phyloP scores from a whole-genome alignment of 1,140 invertebrate genomes.

The Steinernema khuongi region DNA sequence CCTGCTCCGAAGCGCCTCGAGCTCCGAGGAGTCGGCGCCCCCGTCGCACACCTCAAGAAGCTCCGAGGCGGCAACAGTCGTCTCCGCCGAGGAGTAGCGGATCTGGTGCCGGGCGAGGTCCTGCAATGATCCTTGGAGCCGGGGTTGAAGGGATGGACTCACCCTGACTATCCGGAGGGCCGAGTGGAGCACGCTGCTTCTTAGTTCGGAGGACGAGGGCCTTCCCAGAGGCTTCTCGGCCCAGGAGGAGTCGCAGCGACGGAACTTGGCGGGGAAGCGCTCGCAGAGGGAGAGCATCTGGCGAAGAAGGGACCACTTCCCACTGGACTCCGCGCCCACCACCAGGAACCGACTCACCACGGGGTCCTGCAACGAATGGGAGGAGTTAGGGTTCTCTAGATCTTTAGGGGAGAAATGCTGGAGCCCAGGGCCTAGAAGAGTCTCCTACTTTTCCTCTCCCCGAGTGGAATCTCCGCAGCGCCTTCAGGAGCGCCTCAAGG shows the following conservation, averaged over 20 bases:
- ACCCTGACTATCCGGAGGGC: background rate
- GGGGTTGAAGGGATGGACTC: background rate
- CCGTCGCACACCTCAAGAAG: background rate
- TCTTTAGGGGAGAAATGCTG: too few relatives aligned
- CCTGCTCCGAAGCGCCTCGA: background rate
- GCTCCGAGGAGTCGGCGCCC: background rate
- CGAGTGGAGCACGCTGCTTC: background rate
- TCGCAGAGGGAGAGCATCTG: conserved; percentile 3
- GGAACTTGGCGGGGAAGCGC: background rate
- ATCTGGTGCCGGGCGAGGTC: background rate
- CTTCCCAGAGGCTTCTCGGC: background rate
- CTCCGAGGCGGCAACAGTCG: background rate
- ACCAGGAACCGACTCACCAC: background rate
- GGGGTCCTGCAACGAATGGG: background rate
- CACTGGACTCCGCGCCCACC: background rate
- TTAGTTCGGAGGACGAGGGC: background rate
- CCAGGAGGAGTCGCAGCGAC: background rate
- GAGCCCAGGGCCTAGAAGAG: too few relatives aligned
- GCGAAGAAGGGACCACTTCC: background rate
- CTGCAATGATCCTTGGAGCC: background rate
- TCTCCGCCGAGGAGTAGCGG: background rate
- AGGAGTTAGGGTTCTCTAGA: too few relatives aligned
- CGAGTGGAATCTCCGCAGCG: too few relatives aligned
- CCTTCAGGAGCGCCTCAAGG: too few relatives aligned
- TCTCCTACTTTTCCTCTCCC: too few relatives aligned